Conservation (phyloP, 92 coral and sea anemone genomes). For the Actinostola sp. region DNA sequence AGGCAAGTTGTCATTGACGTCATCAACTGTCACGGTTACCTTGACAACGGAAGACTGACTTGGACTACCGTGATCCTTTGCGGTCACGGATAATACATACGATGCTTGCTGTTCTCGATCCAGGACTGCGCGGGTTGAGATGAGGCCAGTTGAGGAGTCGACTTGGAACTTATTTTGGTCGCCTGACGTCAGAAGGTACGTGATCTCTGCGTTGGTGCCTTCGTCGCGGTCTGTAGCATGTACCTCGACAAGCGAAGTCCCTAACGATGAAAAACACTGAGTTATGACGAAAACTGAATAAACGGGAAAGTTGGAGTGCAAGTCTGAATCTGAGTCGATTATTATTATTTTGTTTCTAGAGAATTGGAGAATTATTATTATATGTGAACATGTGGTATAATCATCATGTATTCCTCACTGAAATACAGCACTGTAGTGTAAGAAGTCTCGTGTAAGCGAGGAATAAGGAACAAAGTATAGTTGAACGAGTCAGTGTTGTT, state of each 20-base stretch:
- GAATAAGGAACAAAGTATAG: no score
- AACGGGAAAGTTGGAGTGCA: no score
- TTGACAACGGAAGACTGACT: constrained; percentile 73
- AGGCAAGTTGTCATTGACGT: constrained; percentile 89
- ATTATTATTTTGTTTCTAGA: no score
- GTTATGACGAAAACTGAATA: no score
- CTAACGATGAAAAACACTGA: constrained; percentile 37
- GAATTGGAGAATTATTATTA: no score
- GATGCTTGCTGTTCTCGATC: constrained; percentile 75
- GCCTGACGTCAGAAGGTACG: constrained; percentile 71
- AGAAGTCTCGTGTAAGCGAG: no score
- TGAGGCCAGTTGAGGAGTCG: constrained; percentile 60
- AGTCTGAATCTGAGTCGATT: no score
- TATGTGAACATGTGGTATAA: no score
- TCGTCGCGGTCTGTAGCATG: constrained; percentile 81
- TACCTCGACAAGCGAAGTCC: constrained; percentile 58
- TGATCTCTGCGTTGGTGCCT: constrained; percentile 79
- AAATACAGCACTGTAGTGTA: no score
- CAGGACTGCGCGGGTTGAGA: constrained; percentile 60
- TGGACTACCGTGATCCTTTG: constrained; percentile 88
- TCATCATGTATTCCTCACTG: no score
- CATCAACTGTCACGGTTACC: constrained; percentile 73
- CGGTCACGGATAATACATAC: constrained; percentile 69
- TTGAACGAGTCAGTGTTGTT: no score
- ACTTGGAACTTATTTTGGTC: constrained; percentile 69